A percentile compares a stretch with the other conserved stretches of the same genome.
phyloP scores from a whole-genome alignment of 1,140 invertebrate genomes.

The Halesus radiatus region DNA sequence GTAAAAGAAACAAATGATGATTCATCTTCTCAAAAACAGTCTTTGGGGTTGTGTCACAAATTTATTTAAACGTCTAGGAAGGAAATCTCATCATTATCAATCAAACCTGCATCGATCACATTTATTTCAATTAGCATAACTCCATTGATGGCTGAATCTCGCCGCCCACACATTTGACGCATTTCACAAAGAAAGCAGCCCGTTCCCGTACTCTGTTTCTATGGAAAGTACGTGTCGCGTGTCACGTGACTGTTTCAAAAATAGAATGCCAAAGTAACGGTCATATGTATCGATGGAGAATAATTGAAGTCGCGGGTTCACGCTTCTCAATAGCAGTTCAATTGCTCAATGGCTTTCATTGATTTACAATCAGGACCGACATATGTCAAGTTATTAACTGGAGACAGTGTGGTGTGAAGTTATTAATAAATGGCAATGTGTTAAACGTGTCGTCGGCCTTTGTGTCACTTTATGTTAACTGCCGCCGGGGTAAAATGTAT shows the following conservation, averaged over 20 bases:
- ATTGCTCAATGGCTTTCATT: slow-evolving; percentile 18
- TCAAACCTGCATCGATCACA: too few relatives aligned
- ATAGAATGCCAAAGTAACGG: background rate
- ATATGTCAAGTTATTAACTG: slow-evolving; percentile 18
- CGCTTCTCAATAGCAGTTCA: slow-evolving; percentile 21
- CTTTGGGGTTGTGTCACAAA: too few relatives aligned
- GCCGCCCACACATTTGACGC: too few relatives aligned
- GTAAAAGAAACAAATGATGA: too few relatives aligned
- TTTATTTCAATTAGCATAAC: too few relatives aligned
- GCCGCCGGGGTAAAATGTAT: slow-evolving; percentile 5
- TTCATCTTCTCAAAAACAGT: too few relatives aligned
- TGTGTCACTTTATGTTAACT: slow-evolving; percentile 13
- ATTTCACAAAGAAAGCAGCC: background rate
- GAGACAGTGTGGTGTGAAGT: slow-evolving; percentile 18
- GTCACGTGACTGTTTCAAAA: background rate
- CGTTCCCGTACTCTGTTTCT: background rate
- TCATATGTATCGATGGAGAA: slow-evolving; percentile 13
- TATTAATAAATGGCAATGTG: slow-evolving; percentile 16
- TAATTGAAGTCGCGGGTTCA: slow-evolving; percentile 7
- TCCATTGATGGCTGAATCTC: too few relatives aligned
- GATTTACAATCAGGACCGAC: slow-evolving; percentile 23
- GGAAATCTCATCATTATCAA: too few relatives aligned
- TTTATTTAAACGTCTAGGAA: too few relatives aligned
- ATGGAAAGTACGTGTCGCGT: background rate
- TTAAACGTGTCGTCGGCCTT: background rate